Conservation (phyloP, 1,140 invertebrate species). For the Neotoxoptera formosana region DNA sequence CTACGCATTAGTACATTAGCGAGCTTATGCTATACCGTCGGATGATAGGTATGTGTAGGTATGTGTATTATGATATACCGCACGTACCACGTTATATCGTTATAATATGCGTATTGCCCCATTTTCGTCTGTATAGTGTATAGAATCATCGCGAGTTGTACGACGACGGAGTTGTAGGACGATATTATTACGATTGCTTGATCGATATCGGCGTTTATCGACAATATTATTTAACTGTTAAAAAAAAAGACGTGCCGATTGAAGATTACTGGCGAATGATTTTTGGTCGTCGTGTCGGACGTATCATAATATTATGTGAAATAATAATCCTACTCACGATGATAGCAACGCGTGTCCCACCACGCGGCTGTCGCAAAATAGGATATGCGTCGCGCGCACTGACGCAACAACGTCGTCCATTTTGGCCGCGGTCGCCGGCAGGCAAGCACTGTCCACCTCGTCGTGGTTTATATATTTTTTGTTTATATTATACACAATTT, state of each 20-base stretch:
- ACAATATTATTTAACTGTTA: too few species aligned
- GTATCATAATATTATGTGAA: not conserved
- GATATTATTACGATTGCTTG: too few species aligned
- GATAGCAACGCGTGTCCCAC: not conserved
- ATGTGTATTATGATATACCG: not conserved
- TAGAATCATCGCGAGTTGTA: too few species aligned
- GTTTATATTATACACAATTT: not conserved
- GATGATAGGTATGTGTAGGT: not conserved
- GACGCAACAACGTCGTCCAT: too few species aligned
- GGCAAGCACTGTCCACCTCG: not conserved
- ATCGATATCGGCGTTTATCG: too few species aligned
- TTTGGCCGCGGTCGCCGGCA: not conserved
- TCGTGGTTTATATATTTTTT: not conserved
- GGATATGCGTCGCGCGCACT: too few species aligned
- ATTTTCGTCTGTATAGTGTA: not conserved
- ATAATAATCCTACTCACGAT: not conserved
- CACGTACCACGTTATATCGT: too few species aligned
- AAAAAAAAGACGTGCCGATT: not conserved
- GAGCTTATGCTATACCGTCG: not conserved
- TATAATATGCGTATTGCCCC: not conserved
- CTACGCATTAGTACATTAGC: not conserved
- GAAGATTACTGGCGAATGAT: not conserved
- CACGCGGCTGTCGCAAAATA: not conserved
- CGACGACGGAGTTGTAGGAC: too few species aligned
- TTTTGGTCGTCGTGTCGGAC: not conserved